Conservation (phyloP, 2,797 vertebrate genomes). For the Knipowitschia caucasica region DNA sequence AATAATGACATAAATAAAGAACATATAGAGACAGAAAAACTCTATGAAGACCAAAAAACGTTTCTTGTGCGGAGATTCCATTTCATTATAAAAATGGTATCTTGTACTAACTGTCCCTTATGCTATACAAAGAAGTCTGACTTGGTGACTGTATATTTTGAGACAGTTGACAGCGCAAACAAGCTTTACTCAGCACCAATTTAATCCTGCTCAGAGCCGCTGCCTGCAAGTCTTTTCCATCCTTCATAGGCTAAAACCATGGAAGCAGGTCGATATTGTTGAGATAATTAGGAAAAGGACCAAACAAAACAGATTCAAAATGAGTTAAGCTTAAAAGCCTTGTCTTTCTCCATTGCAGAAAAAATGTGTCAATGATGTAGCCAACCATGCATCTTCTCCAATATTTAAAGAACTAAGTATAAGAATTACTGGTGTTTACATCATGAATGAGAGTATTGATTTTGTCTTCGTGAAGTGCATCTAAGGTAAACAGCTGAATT, state of each 20-base stretch:
- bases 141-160: slow-evolving; percentile 30
- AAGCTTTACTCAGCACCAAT: slow-evolving; percentile 54
- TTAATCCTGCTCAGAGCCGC: slow-evolving; percentile 63
- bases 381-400: no score
- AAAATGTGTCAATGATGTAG: no score
- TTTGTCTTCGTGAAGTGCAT: slow-evolving; percentile 35
- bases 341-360: slow-evolving; percentile 7
- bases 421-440: slow-evolving; percentile 11
- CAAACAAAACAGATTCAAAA: slow-evolving; percentile 37
- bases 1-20: no score
- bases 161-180: slow-evolving; percentile 44
- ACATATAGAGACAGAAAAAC: no score
- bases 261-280: slow-evolving; percentile 50
- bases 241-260: slow-evolving; percentile 43
- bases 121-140: slow-evolving; percentile 19
- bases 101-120: slow-evolving; percentile 5
- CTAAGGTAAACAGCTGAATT: slow-evolving; percentile 34
- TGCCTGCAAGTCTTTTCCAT: slow-evolving; percentile 52
- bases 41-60: no score
- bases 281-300: slow-evolving; percentile 51
- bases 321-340: slow-evolving; percentile 12
- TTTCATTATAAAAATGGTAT: no score
- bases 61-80: no score
- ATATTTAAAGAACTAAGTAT: neutral
- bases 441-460: slow-evolving; percentile 49